Evolutionary conservation across 1,140 invertebrate genomes (phyloP).

Genomic region (Drosophila serrata): DNA sequence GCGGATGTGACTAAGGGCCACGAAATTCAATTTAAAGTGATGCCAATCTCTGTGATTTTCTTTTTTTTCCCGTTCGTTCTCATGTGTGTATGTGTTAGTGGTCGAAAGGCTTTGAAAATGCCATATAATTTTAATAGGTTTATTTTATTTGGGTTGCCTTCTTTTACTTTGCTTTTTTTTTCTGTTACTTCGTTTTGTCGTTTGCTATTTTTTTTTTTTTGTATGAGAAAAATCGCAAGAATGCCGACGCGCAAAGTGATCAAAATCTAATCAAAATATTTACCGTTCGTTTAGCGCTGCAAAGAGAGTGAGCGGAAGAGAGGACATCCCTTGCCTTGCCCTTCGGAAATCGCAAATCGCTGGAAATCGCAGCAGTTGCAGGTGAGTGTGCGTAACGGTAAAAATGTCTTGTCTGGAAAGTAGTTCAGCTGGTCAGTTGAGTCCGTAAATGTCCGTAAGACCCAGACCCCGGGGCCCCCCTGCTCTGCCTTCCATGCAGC

Average conservation of each 20-base stretch:
- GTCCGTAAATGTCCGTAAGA: conserved; percentile 68
- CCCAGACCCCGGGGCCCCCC: conserved; percentile 4
- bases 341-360: conserved; percentile 18
- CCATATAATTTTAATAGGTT: conserved; percentile 61
- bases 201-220: conserved; percentile 5
- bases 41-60: conserved; percentile 27
- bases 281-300: conserved; percentile 39
- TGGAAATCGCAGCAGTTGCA: conserved; percentile 26
- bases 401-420: conserved; percentile 58
- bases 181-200: conserved; percentile 6
- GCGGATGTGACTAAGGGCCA: conserved; percentile 40
- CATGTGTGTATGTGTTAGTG: conserved; percentile 13
- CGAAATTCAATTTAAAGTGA: conserved; percentile 40
- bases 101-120: conserved; percentile 57
- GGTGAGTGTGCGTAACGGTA: conserved; percentile 62
- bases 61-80: conserved; percentile 7
- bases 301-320: neutral
- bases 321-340: neutral
- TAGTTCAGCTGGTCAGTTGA: conserved; percentile 77
- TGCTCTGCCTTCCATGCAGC: neutral
- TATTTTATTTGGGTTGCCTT: conserved; percentile 50
- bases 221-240: conserved; percentile 49
- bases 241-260: conserved; percentile 30
- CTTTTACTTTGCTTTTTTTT: conserved; percentile 25
- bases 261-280: conserved; percentile 49